Conservation (phyloP, 2,797 vertebrate species). For the Peromyscus aztecus region DNA sequence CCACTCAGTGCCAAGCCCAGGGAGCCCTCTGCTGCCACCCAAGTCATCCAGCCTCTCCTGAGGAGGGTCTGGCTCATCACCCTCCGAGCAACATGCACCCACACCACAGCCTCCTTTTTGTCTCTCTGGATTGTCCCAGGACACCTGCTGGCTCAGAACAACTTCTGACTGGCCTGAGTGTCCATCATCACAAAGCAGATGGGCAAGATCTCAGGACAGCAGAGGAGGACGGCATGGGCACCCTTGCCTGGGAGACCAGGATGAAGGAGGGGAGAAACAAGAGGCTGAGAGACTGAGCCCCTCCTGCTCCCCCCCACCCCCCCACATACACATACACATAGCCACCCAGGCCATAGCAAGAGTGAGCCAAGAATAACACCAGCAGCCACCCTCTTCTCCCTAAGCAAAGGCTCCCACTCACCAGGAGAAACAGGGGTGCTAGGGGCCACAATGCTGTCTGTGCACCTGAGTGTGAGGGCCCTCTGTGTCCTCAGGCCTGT, state of each 20-base stretch:
- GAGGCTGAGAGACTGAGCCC: neutral
- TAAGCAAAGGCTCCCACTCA: neutral
- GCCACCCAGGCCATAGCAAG: neutral
- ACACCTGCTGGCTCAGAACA: conserved; percentile 36
- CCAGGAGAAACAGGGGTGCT: no score
- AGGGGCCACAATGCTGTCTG: neutral
- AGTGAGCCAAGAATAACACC: neutral
- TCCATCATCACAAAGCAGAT: neutral
- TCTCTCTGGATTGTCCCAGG: neutral
- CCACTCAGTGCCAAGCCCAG: neutral
- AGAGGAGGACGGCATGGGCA: neutral
- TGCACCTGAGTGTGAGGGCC: neutral
- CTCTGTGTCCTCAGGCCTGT: neutral
- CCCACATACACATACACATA: no score
- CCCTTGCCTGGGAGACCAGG: neutral
- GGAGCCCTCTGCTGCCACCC: neutral
- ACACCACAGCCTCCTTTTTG: neutral
- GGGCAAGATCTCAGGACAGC: neutral
- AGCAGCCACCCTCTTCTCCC: neutral
- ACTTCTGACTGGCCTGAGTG: neutral
- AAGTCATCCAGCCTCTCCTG: neutral
- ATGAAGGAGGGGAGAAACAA: no score
- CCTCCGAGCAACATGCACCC: neutral
- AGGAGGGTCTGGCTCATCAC: accelerated
- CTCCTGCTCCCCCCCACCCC: neutral